A percentile compares a stretch with the other conserved stretches of the same genome.
phyloP scores from a whole-genome alignment of 2,113 vertebrate species.

The Aptenodytes patagonicus region DNA sequence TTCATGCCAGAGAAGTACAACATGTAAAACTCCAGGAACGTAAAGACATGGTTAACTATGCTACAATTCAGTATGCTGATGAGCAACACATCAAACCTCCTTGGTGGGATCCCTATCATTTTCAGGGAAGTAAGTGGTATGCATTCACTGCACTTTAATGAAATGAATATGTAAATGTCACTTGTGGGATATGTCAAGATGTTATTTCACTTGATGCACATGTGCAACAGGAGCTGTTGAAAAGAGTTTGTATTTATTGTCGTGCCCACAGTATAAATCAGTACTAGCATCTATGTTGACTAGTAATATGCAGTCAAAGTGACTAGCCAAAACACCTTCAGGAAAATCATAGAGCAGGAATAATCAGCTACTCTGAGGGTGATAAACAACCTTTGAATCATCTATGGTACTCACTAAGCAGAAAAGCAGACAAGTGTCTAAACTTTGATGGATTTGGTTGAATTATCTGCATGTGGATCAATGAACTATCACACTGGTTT shows the following conservation, averaged over 20 bases:
- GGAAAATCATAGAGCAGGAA: neutral
- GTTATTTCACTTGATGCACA: neutral
- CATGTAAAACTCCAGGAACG: neutral
- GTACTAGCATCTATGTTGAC: neutral
- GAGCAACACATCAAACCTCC: neutral
- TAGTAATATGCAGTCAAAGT: neutral
- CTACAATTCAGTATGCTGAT: neutral
- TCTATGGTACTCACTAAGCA: neutral
- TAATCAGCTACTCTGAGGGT: neutral
- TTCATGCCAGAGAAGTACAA: neutral
- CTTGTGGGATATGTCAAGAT: neutral
- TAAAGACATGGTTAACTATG: fast-evolving
- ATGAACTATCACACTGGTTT: neutral
- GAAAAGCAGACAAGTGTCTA: neutral
- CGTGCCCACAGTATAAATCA: neutral
- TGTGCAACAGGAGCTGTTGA: neutral
- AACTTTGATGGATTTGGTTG: neutral
- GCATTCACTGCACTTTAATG: neutral
- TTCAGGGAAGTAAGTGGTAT: neutral
- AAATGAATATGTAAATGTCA: neutral
- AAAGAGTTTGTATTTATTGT: neutral
- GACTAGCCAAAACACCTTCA: neutral
- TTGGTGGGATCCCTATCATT: neutral
- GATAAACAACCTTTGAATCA: neutral
- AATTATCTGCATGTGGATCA: neutral